phyloP scores from a whole-genome alignment of 64 coral and sea anemone species.

The Dendrophyllia cribrosa region DNA sequence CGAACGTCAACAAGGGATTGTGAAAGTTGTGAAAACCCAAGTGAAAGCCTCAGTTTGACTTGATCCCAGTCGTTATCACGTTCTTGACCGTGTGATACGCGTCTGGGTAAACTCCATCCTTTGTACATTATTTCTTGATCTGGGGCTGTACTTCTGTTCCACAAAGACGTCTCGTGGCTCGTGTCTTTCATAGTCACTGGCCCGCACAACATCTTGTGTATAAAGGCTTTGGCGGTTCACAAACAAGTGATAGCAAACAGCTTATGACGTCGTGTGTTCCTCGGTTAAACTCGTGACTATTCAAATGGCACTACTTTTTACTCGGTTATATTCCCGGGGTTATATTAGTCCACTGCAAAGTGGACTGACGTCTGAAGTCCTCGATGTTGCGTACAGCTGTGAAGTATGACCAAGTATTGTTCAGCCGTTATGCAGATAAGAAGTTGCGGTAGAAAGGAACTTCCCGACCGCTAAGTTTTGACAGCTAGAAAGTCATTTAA shows the following conservation, averaged over 20 bases:
- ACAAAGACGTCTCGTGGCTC: not conserved
- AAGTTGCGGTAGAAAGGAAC: not conserved
- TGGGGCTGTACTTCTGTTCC: not conserved
- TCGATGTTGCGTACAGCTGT: not conserved
- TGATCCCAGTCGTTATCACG: slow-evolving; percentile 19
- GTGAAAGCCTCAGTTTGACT: slow-evolving; percentile 3
- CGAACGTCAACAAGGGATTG: not conserved
- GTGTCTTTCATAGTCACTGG: slow-evolving; percentile 19
- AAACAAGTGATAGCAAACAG: slow-evolving; percentile 20
- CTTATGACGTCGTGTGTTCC: slow-evolving; percentile 36
- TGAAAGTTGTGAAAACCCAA: not conserved
- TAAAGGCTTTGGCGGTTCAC: not conserved
- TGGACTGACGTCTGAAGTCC: not conserved
- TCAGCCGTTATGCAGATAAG: not conserved
- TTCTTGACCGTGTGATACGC: not conserved
- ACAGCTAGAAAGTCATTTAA: slow-evolving; percentile 11
- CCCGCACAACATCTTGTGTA: slow-evolving; percentile 11
- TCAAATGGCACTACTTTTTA: not conserved
- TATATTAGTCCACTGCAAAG: slow-evolving; percentile 20
- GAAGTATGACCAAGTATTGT: not conserved
- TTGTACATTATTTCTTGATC: slow-evolving; percentile 25
- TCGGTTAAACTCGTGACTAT: not conserved
- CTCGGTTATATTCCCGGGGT: not conserved
- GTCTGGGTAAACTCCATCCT: not conserved
- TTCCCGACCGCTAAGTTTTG: not conserved